Percentiles rank a stretch among this genome's conserved stretches.
Evolutionary conservation across 2,888 invertebrate species (phyloP).

Genomic region (Archaeoteleia sp.): DNA sequence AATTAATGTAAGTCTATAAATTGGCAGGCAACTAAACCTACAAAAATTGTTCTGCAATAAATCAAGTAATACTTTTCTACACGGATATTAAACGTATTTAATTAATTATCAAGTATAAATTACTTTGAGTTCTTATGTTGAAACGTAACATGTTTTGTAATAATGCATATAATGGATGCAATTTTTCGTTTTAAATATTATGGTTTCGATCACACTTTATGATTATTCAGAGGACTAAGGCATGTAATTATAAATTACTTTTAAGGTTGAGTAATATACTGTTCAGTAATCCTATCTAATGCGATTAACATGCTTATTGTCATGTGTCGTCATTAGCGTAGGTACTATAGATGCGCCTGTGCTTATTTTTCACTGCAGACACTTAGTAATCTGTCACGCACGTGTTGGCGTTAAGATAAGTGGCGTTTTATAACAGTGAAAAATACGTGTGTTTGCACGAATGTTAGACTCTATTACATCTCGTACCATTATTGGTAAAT

Average conservation of each 20-base stretch:
- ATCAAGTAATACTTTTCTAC: no score
- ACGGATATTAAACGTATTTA: conserved; percentile 24
- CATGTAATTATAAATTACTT: conserved; percentile 27
- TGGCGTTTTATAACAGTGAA: conserved; percentile 8
- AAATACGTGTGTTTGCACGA: conserved; percentile 13
- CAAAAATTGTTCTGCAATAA: no score
- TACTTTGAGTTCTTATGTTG: conserved; percentile 25
- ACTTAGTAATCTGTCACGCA: conserved; percentile 23
- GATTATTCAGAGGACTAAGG: conserved; percentile 21
- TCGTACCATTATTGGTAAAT: conserved; percentile 10
- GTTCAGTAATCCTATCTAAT: conserved; percentile 13
- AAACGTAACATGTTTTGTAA: conserved; percentile 22
- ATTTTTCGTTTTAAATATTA: conserved; percentile 29
- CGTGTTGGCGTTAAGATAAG: conserved; percentile 25
- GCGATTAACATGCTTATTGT: conserved; percentile 30
- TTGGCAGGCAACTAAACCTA: no score
- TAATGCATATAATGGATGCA: no score
- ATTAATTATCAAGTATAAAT: conserved; percentile 28
- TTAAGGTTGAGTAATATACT: conserved; percentile 15
- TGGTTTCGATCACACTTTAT: conserved; percentile 29
- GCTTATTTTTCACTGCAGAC: conserved; percentile 21
- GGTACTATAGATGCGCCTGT: conserved; percentile 7
- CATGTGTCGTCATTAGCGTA: conserved; percentile 27
- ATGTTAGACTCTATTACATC: conserved; percentile 13
- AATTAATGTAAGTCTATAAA: no score